A percentile compares a stretch with the other conserved stretches of the same genome.
These are phyloP conservation scores for Rhineura floridana DNA, from an alignment of 2,113 vertebrate species.

Conservation along the genomic window DNA sequence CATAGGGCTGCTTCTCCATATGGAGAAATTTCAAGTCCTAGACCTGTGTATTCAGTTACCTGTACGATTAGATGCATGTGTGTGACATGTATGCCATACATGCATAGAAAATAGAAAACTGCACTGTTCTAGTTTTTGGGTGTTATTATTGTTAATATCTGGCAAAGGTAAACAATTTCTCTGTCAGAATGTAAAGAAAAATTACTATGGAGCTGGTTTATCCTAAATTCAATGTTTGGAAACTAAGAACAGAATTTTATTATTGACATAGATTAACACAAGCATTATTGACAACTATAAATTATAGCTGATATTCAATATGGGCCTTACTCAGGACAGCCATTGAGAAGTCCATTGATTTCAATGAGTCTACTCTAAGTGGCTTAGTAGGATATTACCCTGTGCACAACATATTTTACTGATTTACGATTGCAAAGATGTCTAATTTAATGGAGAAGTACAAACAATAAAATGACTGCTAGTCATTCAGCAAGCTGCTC, in stretches of 20 bases:
- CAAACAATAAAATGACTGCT: constrained; percentile 29
- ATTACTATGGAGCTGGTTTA: constrained; percentile 67
- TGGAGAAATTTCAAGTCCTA: neutral
- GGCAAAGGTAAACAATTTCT: constrained; percentile 49
- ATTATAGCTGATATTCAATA: constrained; percentile 9
- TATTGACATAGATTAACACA: neutral
- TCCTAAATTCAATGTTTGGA: constrained; percentile 49
- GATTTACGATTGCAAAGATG: constrained; percentile 44
- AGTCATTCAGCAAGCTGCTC: constrained; percentile 19
- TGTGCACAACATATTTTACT: constrained; percentile 55
- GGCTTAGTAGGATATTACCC: too few relatives aligned
- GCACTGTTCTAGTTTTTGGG: neutral
- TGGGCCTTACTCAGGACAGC: too few relatives aligned
- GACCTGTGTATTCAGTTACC: neutral
- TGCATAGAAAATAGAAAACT: neutral
- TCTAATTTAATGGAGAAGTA: constrained; percentile 1
- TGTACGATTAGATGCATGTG: neutral
- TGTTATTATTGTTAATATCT: constrained; percentile 24
- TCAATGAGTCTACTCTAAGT: too few relatives aligned
- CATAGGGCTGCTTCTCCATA: neutral
- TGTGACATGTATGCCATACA: neutral
- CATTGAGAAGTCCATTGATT: too few relatives aligned
- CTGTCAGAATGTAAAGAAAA: constrained; percentile 44
- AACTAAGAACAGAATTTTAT: constrained; percentile 35
- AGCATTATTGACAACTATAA: constrained; percentile 36